Evolutionary conservation across 2,113 vertebrate species (phyloP).

Genomic region (Petromus typicus): DNA sequence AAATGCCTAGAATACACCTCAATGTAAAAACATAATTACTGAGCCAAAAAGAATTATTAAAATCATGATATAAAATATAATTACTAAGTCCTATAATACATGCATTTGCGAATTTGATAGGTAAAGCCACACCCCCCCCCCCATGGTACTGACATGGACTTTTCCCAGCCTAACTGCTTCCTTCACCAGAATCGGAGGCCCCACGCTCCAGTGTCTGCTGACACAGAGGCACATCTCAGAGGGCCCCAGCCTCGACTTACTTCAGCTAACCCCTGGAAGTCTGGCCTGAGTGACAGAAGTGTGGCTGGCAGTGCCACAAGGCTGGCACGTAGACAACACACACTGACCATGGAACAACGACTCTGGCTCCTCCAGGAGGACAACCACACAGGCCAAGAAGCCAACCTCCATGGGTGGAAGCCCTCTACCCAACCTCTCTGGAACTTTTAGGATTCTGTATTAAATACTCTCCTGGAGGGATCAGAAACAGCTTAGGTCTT

Average conservation of each 20-base stretch:
- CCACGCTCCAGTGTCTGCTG: too few species aligned
- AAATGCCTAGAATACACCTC: neutral
- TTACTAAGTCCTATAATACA: neutral
- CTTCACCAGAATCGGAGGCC: neutral
- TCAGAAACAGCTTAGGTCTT: neutral
- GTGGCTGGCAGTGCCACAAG: neutral
- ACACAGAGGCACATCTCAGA: neutral
- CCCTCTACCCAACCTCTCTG: neutral
- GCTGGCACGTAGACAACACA: neutral
- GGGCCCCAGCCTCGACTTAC: neutral
- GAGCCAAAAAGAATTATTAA: neutral
- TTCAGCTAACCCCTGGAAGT: neutral
- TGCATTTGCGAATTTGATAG: neutral
- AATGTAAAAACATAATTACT: neutral
- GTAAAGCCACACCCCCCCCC: neutral
- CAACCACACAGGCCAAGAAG: neutral
- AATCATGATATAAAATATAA: neutral
- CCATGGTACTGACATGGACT: neutral
- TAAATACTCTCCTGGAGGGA: neutral
- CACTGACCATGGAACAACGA: neutral
- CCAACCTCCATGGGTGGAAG: neutral
- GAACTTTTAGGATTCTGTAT: neutral
- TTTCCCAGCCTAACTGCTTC: neutral
- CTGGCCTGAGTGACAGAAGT: too few species aligned
- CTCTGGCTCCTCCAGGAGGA: neutral